These are phyloP conservation scores for Lineus longissimus DNA, from an alignment of 1,140 invertebrate genomes.

Conservation along the genomic window DNA sequence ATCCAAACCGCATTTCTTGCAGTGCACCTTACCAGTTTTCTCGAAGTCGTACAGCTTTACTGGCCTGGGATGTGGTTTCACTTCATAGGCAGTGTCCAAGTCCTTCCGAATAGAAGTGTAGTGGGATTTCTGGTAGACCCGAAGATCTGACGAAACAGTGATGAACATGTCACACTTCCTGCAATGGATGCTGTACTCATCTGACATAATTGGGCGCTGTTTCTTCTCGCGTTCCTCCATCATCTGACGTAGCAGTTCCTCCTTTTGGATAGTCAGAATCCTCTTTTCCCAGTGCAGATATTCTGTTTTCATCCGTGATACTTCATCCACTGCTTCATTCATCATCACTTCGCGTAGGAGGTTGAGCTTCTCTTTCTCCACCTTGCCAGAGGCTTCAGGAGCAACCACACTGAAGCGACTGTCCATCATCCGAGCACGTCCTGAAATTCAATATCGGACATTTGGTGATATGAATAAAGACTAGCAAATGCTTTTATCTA, in stretches of 20 bases:
- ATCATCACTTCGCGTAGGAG: constrained; percentile 35
- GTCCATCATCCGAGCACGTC: constrained; percentile 31
- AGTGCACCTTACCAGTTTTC: constrained; percentile 28
- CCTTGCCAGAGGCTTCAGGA: constrained; percentile 18
- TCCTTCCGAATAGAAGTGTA: constrained; percentile 25
- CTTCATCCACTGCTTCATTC: constrained; percentile 30
- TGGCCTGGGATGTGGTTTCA: constrained; percentile 13
- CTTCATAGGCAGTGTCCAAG: constrained; percentile 14
- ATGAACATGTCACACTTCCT: constrained; percentile 29
- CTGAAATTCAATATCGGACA: constrained; percentile 22
- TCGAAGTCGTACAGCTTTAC: constrained; percentile 16
- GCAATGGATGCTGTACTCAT: constrained; percentile 32
- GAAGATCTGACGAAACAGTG: constrained; percentile 29
- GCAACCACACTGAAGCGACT: constrained; percentile 31
- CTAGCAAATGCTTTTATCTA: too few relatives aligned
- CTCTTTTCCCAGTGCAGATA: constrained; percentile 14
- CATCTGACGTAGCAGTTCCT: constrained; percentile 22
- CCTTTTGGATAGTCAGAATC: constrained; percentile 22
- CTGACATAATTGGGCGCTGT: constrained; percentile 12
- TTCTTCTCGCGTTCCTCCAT: constrained; percentile 12
- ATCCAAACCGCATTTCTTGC: constrained; percentile 28
- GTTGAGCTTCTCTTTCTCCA: constrained; percentile 36
- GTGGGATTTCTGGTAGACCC: constrained; percentile 26
- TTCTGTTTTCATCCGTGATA: constrained; percentile 1
- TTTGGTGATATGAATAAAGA: too few relatives aligned